Base-by-base conservation (phyloP, 1,140 invertebrate species). In the Ridgeia piscesae region DNA sequence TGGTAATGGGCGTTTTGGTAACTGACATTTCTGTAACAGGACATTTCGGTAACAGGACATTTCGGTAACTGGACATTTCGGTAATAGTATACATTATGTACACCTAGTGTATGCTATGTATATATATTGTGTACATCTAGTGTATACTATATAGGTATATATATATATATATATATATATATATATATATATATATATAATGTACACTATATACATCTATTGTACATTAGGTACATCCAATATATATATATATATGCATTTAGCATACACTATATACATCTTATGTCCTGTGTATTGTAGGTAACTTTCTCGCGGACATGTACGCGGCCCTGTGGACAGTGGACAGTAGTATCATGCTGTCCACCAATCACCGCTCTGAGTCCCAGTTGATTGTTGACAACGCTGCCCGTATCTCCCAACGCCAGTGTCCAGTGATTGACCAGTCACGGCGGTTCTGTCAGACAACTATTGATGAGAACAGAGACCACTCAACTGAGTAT, bases 341-440 rank as follows among this genome's bases (percentile, higher is more conserved):
- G 1, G 94, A 94, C 9, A 93, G 94, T 92, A 92, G 93, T 89
- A 92, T 95, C 31, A 94, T 95, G 91, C 92, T 95, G 11, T 93
- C 88, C 34, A 94, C 94, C 1, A 95, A 95, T 89, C 95, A 95
- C 91, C 92, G 95, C 35, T 93, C 95, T 1, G 95, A 95, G 92
- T 94, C 95, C 17, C 58, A 94, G 34, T 93, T 95, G 34, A 95
- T 95, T 89, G 93, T 95, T 17, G 93, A 95, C 1, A 95, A 95
- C 92, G 95, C 95, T 4, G 94, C 92, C 11, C 92, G 42, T 33
- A 95, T 95, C 35, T 94, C 95, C 17, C 88, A 92, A 8, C 91
- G 48, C 21, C 33, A 91, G 42, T 58, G 34, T 14, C 91, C 91
- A 11, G 21, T 42, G 2, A 21, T 91, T 93, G 93, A 94, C 89